Evolutionary conservation across 1,140 invertebrate species (phyloP), one percentile per base, ranked within the genome.

Genomic region (Tetragonula clypearis): DNA sequence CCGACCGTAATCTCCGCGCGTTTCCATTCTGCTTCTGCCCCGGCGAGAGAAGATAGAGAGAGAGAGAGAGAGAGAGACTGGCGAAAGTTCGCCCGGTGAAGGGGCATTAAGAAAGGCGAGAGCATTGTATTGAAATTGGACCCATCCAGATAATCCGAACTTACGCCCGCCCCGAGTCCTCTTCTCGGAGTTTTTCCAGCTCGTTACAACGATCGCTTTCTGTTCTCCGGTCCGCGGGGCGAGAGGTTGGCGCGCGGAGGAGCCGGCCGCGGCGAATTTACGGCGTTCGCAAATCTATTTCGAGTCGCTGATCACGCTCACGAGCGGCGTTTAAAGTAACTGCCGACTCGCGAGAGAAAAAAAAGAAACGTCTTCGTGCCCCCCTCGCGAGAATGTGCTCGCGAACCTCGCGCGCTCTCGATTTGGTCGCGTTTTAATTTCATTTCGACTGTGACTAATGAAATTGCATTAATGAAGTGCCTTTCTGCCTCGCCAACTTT

Each of bases 141-240:
- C 55, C 86, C 86, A 88, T 88, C 84, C 84, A 85, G 87, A 88
- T 88, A 88, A 88, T 88, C 87, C 83, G 55, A 88, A 88, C 86
- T 88, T 85, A 85, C 83, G 73, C 75, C 60, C 60, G 55, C 41
- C 41, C 41, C 41, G 41, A 49, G 41, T 58, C 35, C 76, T 73
- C 62, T 73, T 85, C 74, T 58, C n/a, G 41, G 30, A 84, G 84
- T 66, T 87, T 88, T 87, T 87, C 65, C 87, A 76, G 35, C 78
- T 81, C 86, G 86, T 88, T 85, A 88, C 82, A 72, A 82, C 78
- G 87, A 88, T 88, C 86, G 66, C 66, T 82, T 80, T 88, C 77
- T 66, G 77, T 68, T 56, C 73, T 56, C 35, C 62, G 19, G 30
- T 41, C 41, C 35, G 11, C 21, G 19, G 8, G 8, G 41, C 41